Evolutionary conservation across 2,797 vertebrate species (phyloP).

Genomic region (Aulostomus chinensis): DNA sequence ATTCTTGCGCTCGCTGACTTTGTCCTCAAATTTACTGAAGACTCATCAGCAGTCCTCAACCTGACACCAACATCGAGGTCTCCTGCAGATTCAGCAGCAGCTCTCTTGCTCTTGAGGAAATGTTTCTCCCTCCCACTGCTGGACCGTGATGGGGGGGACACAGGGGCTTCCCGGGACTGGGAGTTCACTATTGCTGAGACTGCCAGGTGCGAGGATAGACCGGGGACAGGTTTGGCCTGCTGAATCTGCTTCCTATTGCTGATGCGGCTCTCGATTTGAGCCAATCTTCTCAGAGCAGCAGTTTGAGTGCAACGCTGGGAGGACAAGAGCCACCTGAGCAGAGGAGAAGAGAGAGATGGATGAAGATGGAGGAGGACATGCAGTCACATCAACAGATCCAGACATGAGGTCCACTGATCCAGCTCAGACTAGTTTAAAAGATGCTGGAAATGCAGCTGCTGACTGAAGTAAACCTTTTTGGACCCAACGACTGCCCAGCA

Average conservation of each 20-base stretch:
- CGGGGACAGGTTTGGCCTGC: background rate
- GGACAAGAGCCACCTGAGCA: slow-evolving; percentile 38
- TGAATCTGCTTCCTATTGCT: slow-evolving; percentile 36
- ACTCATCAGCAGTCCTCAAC: background rate
- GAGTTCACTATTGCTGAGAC: background rate
- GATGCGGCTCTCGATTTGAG: slow-evolving; percentile 79
- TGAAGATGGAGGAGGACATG: no score
- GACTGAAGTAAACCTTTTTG: no score
- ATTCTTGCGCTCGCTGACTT: slow-evolving; percentile 22
- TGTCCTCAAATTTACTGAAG: background rate
- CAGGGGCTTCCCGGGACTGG: slow-evolving; percentile 5
- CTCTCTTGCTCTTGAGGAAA: slow-evolving; percentile 74
- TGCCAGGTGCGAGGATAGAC: background rate
- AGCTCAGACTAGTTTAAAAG: no score
- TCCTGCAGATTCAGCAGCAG: background rate
- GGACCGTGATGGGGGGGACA: slow-evolving; percentile 30
- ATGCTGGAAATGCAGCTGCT: no score
- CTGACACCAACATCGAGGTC: background rate
- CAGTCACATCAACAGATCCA: no score
- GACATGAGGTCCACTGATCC: no score
- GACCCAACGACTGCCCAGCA: no score
- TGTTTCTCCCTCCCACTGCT: slow-evolving; percentile 35
- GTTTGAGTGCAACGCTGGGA: slow-evolving; percentile 52
- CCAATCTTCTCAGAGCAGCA: slow-evolving; percentile 72
- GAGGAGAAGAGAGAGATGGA: background rate